Conservation (phyloP, 2,797 vertebrate genomes). For the Hemibagrus guttatus region DNA sequence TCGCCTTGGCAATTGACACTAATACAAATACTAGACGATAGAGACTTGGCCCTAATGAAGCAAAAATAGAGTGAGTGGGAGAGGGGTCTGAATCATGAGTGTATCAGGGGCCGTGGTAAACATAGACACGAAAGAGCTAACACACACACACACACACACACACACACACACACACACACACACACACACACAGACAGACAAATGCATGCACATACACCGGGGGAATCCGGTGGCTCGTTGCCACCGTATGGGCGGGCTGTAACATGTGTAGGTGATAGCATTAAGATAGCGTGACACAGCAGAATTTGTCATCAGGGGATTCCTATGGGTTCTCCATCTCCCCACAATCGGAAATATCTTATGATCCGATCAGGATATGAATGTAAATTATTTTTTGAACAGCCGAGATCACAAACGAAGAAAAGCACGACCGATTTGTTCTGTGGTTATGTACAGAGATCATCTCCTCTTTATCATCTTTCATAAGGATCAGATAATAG, state of each 20-base stretch:
- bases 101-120: slow-evolving; percentile 76
- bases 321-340: slow-evolving; percentile 41
- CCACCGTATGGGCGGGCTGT: slow-evolving; percentile 54
- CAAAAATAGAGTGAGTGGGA: slow-evolving; percentile 79
- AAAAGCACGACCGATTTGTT: neutral
- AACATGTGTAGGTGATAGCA: slow-evolving; percentile 57
- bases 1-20: slow-evolving; percentile 66
- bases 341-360: slow-evolving; percentile 21
- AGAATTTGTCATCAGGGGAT: slow-evolving; percentile 48
- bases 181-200: slow-evolving; percentile 44
- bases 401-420: neutral
- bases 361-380: slow-evolving; percentile 30
- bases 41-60: slow-evolving; percentile 75
- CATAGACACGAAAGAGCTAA: slow-evolving; percentile 60
- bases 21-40: slow-evolving; percentile 41
- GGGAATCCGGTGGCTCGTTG: slow-evolving; percentile 69
- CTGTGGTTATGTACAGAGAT: neutral
- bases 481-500: neutral
- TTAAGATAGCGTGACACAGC: slow-evolving; percentile 37
- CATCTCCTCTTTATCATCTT: neutral
- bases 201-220: slow-evolving; percentile 47
- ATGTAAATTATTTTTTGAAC: neutral
- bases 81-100: slow-evolving; percentile 78
- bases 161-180: slow-evolving; percentile 49
- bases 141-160: slow-evolving; percentile 46